Base-by-base conservation (phyloP, 2,888 invertebrate genomes). In the Phymatocera aterrima region DNA sequence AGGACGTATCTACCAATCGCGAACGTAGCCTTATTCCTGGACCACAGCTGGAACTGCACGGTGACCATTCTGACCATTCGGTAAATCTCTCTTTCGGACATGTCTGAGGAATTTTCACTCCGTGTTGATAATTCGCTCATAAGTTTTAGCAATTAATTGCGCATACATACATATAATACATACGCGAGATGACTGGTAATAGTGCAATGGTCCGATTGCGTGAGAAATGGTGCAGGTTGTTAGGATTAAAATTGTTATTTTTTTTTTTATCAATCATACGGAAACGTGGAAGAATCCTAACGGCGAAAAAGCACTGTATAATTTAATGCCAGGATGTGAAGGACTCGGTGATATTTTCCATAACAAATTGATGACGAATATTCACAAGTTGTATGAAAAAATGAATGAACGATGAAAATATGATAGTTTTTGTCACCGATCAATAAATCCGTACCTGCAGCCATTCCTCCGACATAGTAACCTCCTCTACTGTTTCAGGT, bases 41-140 rank as follows among this genome's bases (percentile, higher is more conserved):
- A 0, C 98, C 98, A 89, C 98, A 98, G 10, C 96, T 94, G 0
- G 96, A 96, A 51, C 96, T 95, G 91, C 98, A 98, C 0, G 97
- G 96, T 78, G 96, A 96, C 98, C 98, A 98, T 83, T 95, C 95
- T 80, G 96, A 94, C 98, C 98, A 98, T 21, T 90, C 88, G 0
- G 92, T 92, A 78, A 93, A 92, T 18, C 90, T 91, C 72, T 93
- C 93, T 57, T 83, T 81, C 0, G 92, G 91, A 80, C 91, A 91
- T 54, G 87, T 88, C 91, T 91, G 78, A 18, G 51, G 60, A 51
- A n/a, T n/a, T n/a, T n/a, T n/a, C n/a, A n/a, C n/a, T n/a, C n/a
- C n/a, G n/a, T n/a, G n/a, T n/a, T n/a, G n/a, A 24, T 18, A 24
- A 72, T n/a, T 1, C 18, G 6, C 6, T 31, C 0, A 51, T 51